Conservation (phyloP, 2,797 vertebrate genomes). For the Malacoctenus gilli region DNA sequence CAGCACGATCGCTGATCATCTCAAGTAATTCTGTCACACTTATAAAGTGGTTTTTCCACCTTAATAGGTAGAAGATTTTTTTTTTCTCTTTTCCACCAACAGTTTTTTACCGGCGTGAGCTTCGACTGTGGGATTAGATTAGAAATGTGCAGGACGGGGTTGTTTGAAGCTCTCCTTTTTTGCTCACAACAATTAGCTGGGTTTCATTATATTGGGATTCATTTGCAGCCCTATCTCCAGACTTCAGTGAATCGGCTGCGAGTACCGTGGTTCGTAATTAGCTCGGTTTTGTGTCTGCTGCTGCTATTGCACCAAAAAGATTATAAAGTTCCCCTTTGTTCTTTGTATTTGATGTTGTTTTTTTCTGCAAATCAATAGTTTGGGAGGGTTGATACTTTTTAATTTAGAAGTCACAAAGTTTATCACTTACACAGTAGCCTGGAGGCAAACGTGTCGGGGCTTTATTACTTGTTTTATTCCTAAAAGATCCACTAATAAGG, state of each 20-base stretch:
- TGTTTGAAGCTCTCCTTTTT: background rate
- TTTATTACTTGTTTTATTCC: background rate
- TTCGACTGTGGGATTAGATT: slow-evolving; percentile 2
- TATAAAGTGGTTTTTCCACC: background rate
- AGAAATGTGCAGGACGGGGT: slow-evolving; percentile 2
- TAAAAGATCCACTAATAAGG: too few species aligned
- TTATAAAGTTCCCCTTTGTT: background rate
- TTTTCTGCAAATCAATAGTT: background rate
- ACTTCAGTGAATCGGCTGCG: background rate
- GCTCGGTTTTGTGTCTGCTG: background rate
- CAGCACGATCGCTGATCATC: background rate
- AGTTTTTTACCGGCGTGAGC: background rate
- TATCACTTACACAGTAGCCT: background rate
- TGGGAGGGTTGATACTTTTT: background rate
- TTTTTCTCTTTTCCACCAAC: background rate
- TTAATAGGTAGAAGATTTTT: slow-evolving; percentile 6
- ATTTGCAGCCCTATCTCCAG: background rate
- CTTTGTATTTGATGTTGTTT: background rate
- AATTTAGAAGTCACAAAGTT: background rate
- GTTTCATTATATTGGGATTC: background rate
- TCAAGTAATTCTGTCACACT: background rate
- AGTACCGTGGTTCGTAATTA: background rate
- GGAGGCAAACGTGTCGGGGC: background rate
- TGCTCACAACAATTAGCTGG: slow-evolving; percentile 7
- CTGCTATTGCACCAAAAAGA: background rate